Evolutionary conservation across 2,888 invertebrate species (phyloP).

Genomic region (Yponomeuta cagnagella): DNA sequence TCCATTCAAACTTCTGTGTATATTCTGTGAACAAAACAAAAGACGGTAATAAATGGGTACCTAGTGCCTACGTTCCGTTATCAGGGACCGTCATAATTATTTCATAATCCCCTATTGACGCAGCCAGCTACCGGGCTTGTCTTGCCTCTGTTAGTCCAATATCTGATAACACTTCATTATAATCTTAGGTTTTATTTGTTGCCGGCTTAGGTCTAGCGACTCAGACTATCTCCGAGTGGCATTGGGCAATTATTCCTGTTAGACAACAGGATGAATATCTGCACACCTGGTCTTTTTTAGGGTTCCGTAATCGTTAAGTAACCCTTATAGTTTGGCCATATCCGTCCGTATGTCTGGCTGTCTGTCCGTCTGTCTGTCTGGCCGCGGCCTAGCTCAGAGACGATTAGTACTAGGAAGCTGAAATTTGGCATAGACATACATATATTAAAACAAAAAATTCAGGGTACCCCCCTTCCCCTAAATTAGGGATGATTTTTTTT

Average conservation of each 20-base stretch:
- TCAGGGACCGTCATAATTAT: slow-evolving; percentile 22
- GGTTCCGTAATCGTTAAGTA: too few species aligned
- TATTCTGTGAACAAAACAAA: not conserved
- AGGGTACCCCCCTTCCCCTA: too few species aligned
- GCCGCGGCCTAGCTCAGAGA: too few species aligned
- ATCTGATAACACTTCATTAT: not conserved
- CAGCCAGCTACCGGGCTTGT: slow-evolving; percentile 14
- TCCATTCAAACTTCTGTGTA: not conserved
- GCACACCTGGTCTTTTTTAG: too few species aligned
- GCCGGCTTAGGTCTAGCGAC: not conserved
- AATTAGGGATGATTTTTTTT: too few species aligned
- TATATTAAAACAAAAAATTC: too few species aligned
- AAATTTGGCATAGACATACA: too few species aligned
- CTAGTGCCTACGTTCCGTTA: slow-evolving; percentile 15
- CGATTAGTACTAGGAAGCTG: too few species aligned
- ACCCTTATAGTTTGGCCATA: too few species aligned
- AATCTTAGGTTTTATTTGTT: not conserved
- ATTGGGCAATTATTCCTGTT: not conserved
- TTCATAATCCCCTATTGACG: slow-evolving; percentile 21
- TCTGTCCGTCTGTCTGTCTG: too few species aligned
- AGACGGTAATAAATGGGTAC: not conserved
- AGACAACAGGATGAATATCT: not conserved
- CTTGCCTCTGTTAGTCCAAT: not conserved
- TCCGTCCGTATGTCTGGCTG: too few species aligned
- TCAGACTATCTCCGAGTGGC: not conserved